These are phyloP conservation scores for Lepus europaeus DNA, from an alignment of 2,113 vertebrate species.

Conservation along the genomic window DNA sequence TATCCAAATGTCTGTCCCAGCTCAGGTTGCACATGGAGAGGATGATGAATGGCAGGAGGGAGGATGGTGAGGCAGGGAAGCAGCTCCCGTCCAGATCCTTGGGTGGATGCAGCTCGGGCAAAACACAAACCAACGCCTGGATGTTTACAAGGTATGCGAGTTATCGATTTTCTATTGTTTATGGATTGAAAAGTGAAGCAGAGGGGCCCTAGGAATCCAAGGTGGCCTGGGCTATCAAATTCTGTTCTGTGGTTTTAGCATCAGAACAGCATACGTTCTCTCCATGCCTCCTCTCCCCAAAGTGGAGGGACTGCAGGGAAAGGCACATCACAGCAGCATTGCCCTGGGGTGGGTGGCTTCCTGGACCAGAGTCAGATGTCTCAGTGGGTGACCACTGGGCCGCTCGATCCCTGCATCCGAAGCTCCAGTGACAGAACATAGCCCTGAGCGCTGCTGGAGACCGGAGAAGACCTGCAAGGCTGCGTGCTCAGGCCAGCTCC, in stretches of 20 bases:
- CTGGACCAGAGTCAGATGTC: neutral
- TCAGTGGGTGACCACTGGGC: neutral
- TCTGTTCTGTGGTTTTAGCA: neutral
- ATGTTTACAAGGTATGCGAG: neutral
- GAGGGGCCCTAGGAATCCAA: slow-evolving; percentile 7
- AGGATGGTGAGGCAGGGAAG: neutral
- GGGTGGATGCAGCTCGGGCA: neutral
- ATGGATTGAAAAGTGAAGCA: slow-evolving; percentile 17
- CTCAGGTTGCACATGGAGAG: neutral
- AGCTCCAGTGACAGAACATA: slow-evolving; percentile 44
- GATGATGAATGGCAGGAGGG: neutral
- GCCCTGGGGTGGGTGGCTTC: neutral
- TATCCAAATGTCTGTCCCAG: slow-evolving; percentile 12
- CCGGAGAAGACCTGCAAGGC: neutral
- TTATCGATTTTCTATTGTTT: neutral
- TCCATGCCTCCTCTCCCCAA: slow-evolving; percentile 11
- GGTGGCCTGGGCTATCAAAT: neutral
- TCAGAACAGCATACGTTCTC: neutral
- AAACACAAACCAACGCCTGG: neutral
- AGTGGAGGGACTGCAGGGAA: neutral
- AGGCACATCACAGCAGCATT: slow-evolving; percentile 64
- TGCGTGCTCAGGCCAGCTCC: neutral
- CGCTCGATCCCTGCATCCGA: neutral
- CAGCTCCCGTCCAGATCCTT: neutral
- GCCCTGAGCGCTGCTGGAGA: neutral